Conservation (phyloP, 1,140 invertebrate genomes). For the Vollenhovia emeryi region DNA sequence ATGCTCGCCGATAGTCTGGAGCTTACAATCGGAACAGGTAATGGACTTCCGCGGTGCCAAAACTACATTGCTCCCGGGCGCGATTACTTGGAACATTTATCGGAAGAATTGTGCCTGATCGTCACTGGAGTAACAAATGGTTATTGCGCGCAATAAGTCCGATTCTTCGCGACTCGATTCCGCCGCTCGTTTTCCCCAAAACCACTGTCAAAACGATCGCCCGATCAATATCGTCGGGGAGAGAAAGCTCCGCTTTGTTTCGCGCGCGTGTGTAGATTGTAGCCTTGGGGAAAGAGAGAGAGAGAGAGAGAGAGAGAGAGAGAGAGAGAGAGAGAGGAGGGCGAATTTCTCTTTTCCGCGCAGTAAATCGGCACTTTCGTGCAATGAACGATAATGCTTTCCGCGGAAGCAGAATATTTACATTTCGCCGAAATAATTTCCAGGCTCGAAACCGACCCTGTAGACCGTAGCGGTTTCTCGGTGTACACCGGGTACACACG, state of each 20-base stretch:
- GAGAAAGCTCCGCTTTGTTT: neutral
- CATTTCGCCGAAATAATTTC: neutral
- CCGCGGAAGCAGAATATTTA: neutral
- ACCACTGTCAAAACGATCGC: neutral
- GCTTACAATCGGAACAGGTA: neutral
- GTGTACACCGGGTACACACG: slow-evolving; percentile 48
- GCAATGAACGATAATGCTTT: neutral
- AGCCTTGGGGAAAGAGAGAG: no score
- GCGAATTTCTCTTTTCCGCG: neutral
- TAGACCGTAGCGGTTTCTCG: neutral
- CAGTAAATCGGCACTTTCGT: neutral
- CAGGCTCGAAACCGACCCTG: neutral
- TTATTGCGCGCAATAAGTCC: neutral
- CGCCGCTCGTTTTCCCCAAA: neutral
- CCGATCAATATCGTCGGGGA: neutral
- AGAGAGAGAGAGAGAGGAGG: no score
- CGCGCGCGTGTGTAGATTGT: neutral
- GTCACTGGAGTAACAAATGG: neutral
- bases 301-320: no score
- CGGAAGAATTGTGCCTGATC: neutral
- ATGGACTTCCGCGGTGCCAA: neutral
- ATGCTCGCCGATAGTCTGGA: neutral
- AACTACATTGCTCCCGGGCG: neutral
- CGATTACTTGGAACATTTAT: slow-evolving; percentile 4
- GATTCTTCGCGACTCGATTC: neutral